These are phyloP conservation scores for Acrocephalus arundinaceus DNA, from an alignment of 2,113 vertebrate species.

Conservation along the genomic window DNA sequence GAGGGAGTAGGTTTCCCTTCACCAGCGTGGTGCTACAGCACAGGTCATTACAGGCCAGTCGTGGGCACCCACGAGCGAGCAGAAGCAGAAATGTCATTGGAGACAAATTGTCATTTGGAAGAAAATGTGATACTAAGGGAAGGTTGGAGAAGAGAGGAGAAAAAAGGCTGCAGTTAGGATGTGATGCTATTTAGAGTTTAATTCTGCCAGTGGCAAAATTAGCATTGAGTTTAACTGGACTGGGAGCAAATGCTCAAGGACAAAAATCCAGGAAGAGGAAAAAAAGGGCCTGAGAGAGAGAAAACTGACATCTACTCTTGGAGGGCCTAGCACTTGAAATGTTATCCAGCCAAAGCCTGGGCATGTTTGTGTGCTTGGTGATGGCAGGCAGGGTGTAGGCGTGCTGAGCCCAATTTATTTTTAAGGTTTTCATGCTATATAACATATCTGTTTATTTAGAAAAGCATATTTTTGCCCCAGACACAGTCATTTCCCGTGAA, in stretches of 20 bases:
- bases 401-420: neutral
- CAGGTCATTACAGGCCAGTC: neutral
- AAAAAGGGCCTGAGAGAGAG: neutral
- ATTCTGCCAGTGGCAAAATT: neutral
- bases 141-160: neutral
- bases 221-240: neutral
- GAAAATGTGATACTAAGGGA: neutral
- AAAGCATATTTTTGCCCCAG: slow-evolving; percentile 58
- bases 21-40: neutral
- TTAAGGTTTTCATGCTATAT: slow-evolving; percentile 36
- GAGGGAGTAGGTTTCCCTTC: neutral
- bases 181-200: neutral
- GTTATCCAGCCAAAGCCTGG: neutral
- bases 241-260: neutral
- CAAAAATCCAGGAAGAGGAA: neutral
- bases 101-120: neutral
- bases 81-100: neutral
- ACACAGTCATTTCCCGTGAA: slow-evolving; percentile 68
- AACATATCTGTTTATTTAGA: slow-evolving; percentile 61
- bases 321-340: neutral
- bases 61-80: accelerated
- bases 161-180: neutral
- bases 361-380: neutral
- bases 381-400: neutral
- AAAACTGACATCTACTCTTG: neutral